These are phyloP conservation scores for Hyles vespertilio DNA, from an alignment of 1,140 invertebrate genomes.

Conservation along the genomic window DNA sequence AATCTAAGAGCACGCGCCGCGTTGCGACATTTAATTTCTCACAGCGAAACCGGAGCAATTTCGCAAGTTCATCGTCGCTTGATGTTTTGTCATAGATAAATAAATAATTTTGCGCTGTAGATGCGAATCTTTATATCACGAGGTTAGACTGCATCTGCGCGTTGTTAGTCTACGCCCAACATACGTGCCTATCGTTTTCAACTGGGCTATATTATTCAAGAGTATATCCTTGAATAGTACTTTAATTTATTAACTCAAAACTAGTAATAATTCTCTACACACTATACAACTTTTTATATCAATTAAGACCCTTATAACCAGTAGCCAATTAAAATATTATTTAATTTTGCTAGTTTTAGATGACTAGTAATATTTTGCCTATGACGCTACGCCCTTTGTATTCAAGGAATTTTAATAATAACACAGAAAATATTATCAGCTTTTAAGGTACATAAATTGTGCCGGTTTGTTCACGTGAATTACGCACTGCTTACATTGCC, in stretches of 20 bases:
- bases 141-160: no score
- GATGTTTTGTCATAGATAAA: slow-evolving; percentile 17
- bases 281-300: no score
- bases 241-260: no score
- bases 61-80: slow-evolving; percentile 16
- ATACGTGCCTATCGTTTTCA: neutral
- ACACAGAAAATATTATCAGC: neutral
- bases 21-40: slow-evolving; percentile 24
- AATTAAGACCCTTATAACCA: no score
- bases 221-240: no score
- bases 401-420: slow-evolving; percentile 1
- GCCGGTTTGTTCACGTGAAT: slow-evolving; percentile 4
- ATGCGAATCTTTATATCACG: slow-evolving; percentile 3
- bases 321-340: no score
- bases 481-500: slow-evolving; percentile 7
- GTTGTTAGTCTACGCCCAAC: no score
- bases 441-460: slow-evolving; percentile 3
- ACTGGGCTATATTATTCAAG: neutral
- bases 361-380: neutral
- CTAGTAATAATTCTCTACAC: no score
- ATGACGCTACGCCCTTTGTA: neutral
- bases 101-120: slow-evolving; percentile 3
- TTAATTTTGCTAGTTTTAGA: neutral
- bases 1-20: slow-evolving; percentile 24
- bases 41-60: slow-evolving; percentile 15